phyloP scores from a whole-genome alignment of 1,140 invertebrate genomes.

The Mamestra configurata region DNA sequence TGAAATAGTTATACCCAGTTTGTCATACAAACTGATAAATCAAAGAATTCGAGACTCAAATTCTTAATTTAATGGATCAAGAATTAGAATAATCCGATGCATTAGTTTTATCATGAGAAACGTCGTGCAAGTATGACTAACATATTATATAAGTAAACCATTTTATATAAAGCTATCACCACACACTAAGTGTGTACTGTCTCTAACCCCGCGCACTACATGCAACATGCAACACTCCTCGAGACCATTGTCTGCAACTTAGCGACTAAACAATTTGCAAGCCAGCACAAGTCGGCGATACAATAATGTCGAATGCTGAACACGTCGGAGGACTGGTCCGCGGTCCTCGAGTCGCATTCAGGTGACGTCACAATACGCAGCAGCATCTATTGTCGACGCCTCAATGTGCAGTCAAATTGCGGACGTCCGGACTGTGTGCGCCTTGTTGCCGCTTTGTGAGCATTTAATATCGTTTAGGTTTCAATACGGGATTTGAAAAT shows the following conservation, averaged over 20 bases:
- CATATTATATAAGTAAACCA: no score
- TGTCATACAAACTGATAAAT: no score
- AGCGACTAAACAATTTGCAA: constrained; percentile 35
- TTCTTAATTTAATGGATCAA: no score
- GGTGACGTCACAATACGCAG: constrained; percentile 11
- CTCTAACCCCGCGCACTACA: not conserved
- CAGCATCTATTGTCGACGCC: constrained; percentile 4
- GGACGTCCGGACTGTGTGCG: constrained; percentile 25
- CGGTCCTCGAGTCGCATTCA: constrained; percentile 8
- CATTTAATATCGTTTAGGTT: constrained; percentile 35
- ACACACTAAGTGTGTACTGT: not conserved
- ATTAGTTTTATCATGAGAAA: no score
- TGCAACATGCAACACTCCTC: not conserved
- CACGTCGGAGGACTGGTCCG: constrained; percentile 14
- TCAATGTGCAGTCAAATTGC: constrained; percentile 34
- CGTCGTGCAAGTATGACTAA: no score
- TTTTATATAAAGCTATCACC: no score
- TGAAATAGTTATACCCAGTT: no score
- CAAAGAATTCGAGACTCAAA: no score
- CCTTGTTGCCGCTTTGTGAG: constrained; percentile 19
- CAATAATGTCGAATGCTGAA: constrained; percentile 11
- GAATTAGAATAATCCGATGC: no score
- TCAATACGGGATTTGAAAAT: constrained; percentile 26
- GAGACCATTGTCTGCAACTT: not conserved
- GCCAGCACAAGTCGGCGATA: constrained; percentile 18